Conservation (phyloP, 1,140 invertebrate genomes). For the Subanguina moxae region DNA sequence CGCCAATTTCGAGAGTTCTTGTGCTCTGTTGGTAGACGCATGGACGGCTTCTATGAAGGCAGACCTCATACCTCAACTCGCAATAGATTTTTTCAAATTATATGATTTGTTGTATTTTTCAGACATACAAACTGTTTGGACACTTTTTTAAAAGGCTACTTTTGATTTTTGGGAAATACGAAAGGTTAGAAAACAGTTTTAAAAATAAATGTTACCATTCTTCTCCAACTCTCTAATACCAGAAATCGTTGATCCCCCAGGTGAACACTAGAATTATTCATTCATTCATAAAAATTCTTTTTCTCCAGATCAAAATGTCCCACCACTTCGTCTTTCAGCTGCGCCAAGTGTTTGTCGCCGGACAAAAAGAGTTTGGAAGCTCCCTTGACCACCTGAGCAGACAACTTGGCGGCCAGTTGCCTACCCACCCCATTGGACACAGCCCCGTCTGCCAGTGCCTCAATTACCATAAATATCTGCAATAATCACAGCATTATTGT, state of each 20-base stretch:
- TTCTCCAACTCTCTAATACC: constrained; percentile 38
- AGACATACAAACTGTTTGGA: background rate
- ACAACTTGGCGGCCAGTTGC: constrained; percentile 25
- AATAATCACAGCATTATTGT: background rate
- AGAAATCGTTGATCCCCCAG: constrained; percentile 40
- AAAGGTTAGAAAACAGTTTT: background rate
- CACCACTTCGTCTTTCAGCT: constrained; percentile 24
- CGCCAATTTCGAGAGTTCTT: constrained; percentile 17
- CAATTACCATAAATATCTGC: constrained; percentile 35
- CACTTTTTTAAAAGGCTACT: too few relatives aligned
- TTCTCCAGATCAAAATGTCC: background rate
- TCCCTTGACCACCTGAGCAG: constrained; percentile 31
- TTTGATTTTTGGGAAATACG: background rate
- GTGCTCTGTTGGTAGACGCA: constrained; percentile 31
- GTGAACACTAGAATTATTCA: constrained; percentile 31
- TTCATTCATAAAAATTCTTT: too few relatives aligned
- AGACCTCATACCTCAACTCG: constrained; percentile 27
- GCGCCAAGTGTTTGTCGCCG: constrained; percentile 7
- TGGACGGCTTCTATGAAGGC: constrained; percentile 37
- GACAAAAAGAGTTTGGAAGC: constrained; percentile 23
- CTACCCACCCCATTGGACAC: constrained; percentile 33
- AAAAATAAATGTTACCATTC: constrained; percentile 14
- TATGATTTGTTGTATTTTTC: too few relatives aligned
- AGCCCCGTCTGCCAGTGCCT: constrained; percentile 41
- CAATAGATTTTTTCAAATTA: too few relatives aligned